Conservation (phyloP, 2,888 invertebrate genomes). For the Orthosia gothica region DNA sequence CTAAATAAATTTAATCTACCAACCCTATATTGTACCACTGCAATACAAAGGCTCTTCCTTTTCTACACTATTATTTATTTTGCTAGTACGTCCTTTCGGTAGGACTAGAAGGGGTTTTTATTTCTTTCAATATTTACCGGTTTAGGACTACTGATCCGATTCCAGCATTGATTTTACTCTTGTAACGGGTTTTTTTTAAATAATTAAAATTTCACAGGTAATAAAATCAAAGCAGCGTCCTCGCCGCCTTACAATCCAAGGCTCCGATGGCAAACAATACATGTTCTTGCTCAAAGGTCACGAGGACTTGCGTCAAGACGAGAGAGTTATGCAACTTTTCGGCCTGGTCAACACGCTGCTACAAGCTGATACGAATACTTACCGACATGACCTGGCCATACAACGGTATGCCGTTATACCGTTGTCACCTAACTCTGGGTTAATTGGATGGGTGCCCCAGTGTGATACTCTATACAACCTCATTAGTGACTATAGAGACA, state of each 20-base stretch:
- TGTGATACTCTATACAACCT: conserved; percentile 99
- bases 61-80: neutral
- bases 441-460: conserved; percentile 99
- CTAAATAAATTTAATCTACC: neutral
- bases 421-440: conserved; percentile 98
- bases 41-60: neutral
- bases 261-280: conserved; percentile 99
- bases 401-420: conserved; percentile 99
- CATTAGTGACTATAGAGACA: conserved; percentile 99
- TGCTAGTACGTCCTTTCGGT: neutral
- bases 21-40: neutral
- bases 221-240: conserved; percentile 99
- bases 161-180: neutral
- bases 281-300: conserved; percentile 99
- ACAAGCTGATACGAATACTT: conserved; percentile 98
- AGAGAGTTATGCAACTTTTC: conserved; percentile 99
- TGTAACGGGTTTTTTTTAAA: neutral
- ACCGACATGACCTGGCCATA: conserved; percentile 95
- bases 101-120: neutral
- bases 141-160: neutral
- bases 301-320: conserved; percentile 99
- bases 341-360: conserved; percentile 99
- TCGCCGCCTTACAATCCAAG: conserved; percentile 97
- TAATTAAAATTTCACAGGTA: conserved; percentile 89
- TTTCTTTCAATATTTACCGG: neutral